Base-by-base conservation (phyloP, 2,113 vertebrate species). In the Castor canadensis region DNA sequence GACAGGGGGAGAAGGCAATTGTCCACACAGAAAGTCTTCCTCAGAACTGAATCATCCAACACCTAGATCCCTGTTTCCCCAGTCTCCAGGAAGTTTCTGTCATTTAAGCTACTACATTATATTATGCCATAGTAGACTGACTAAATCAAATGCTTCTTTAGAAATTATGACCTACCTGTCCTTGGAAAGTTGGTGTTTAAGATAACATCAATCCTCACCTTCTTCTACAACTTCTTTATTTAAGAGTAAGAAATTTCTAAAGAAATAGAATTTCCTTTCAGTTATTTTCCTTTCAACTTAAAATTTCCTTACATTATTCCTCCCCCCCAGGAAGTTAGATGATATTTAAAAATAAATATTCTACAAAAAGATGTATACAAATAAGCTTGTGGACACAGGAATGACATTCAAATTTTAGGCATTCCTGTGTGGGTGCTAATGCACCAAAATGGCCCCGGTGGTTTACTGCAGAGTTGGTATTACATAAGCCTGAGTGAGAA, bases 391-490 rank as follows among this genome's bases (percentile, higher is more conserved):
- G 45, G 52, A 38, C 15, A 32, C 12, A 32, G 75, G 72, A 32
- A 1, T 66, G 35, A 43, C 19, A n/a, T 19, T 81, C 24, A 47
- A 4, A 75, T 58, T 72, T 45, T 56, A 72, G 56, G 86, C 32
- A 56, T 10, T 28, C 1, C 13, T 40, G 19, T 30, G 47, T 30
- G 26, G 17, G 12, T 6, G n/a, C 20, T 22, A 26, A 77, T 9
- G 30, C 4, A 49, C 43, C 15, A 7, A 40, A 35, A 4, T 49
- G 15, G 9, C 9, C 5, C 0, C 11, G 1, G 12, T 64, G 66
- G 64, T 84, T 87, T 60, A 52, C 28, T 17, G 26, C 9, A 38
- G 69, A 58, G 13, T 35, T 28, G 13, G 12, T 22, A 28, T 77
- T 52, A 26, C 10, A 17, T 67, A 20, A 56, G 43, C 28, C 30